Evolutionary conservation across 2,888 invertebrate species (phyloP).

Genomic region (Polydesmus complanatus): DNA sequence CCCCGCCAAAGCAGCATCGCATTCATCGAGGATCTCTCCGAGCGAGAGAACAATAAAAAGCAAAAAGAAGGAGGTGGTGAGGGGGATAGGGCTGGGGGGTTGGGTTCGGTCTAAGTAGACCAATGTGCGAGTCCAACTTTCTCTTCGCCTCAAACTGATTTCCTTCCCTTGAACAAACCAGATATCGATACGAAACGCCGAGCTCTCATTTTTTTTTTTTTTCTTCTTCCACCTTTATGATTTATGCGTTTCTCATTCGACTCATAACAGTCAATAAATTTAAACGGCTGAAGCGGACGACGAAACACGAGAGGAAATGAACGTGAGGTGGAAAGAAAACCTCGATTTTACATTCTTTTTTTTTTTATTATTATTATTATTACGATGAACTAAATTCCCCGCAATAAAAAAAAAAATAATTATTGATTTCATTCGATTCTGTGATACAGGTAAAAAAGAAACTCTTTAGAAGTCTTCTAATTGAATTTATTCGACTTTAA

Average conservation of each 20-base stretch:
- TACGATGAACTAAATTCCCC: no score
- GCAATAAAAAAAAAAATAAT: no score
- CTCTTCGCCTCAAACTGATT: background rate
- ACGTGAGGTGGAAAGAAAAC: conserved; percentile 3
- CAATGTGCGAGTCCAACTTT: background rate
- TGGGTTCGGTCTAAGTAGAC: background rate
- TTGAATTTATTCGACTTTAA: no score
- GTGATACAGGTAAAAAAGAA: no score
- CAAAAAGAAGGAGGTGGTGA: background rate
- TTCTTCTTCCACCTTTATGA: background rate
- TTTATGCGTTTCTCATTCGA: conserved; percentile 9
- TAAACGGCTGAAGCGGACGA: conserved; percentile 5
- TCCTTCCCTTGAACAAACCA: background rate
- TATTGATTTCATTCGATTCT: no score
- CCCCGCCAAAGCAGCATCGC: background rate
- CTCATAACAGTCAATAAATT: conserved; percentile 15
- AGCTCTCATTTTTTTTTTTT: background rate
- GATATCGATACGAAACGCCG: background rate
- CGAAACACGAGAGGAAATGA: background rate
- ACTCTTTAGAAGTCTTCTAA: no score
- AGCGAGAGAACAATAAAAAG: background rate
- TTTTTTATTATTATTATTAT: no score
- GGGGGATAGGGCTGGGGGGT: background rate
- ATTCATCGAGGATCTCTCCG: background rate
- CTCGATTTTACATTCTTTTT: background rate